Evolutionary conservation across 2,113 vertebrate species (phyloP).

Genomic region (Cromileptes altivelis): DNA sequence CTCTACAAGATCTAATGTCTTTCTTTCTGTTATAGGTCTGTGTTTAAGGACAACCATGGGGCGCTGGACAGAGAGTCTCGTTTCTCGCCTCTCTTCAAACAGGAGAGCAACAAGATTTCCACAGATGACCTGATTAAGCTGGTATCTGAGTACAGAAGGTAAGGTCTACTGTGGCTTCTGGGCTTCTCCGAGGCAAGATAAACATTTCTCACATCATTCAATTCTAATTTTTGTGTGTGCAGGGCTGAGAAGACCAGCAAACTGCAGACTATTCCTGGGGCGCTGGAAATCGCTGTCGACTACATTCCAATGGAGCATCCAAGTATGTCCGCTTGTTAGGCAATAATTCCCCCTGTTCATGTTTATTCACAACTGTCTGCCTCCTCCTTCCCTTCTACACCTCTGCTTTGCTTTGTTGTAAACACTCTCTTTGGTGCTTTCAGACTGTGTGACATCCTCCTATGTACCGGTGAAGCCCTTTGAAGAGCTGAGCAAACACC

Average conservation of each 20-base stretch:
- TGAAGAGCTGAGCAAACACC: slow-evolving; percentile 85
- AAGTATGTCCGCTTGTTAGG: slow-evolving; percentile 85
- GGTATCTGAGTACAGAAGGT: slow-evolving; percentile 94
- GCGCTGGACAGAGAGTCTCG: slow-evolving; percentile 94
- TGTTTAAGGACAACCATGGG: slow-evolving; percentile 97
- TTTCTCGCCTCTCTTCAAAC: slow-evolving; percentile 97
- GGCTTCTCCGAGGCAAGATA: not conserved
- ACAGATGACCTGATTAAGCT: slow-evolving; percentile 95
- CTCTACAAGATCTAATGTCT: not conserved
- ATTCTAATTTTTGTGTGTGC: slow-evolving; percentile 2
- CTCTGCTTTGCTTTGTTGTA: not conserved
- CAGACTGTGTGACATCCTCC: slow-evolving; percentile 97
- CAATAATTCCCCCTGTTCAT: not conserved
- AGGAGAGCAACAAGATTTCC: slow-evolving; percentile 97
- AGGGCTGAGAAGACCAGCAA: slow-evolving; percentile 97
- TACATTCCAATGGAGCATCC: slow-evolving; percentile 94
- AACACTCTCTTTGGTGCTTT: not conserved
- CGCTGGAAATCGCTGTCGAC: slow-evolving; percentile 91
- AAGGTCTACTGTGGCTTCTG: slow-evolving; percentile 17
- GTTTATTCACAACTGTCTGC: not conserved
- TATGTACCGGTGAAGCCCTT: slow-evolving; percentile 97
- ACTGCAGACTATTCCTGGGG: slow-evolving; percentile 94
- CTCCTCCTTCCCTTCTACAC: not conserved
- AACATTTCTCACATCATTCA: not conserved
- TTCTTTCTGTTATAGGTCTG: slow-evolving; percentile 82